phyloP scores from a whole-genome alignment of 1,140 invertebrate species.

The Oryzaephilus surinamensis region DNA sequence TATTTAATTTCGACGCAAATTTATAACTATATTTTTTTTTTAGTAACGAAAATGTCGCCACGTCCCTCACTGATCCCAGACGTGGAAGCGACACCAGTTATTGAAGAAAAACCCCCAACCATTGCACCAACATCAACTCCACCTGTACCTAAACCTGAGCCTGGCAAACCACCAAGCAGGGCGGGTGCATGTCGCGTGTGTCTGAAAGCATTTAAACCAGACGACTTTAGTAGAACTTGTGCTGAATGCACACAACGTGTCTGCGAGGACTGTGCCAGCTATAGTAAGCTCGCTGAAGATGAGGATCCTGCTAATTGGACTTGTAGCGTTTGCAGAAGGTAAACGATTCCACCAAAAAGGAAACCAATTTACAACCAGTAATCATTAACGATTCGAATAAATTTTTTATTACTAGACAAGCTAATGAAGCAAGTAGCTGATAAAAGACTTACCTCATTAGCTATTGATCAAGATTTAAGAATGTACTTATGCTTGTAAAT shows the following conservation, averaged over 20 bases:
- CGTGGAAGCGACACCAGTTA: constrained; percentile 25
- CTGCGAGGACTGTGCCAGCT: constrained; percentile 85
- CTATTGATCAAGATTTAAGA: no score
- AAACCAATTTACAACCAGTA: no score
- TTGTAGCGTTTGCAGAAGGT: constrained; percentile 34
- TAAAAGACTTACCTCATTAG: no score
- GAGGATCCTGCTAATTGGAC: constrained; percentile 47
- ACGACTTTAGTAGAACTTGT: constrained; percentile 74
- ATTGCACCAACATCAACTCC: constrained; percentile 36
- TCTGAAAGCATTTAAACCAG: constrained; percentile 73
- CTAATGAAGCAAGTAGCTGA: no score
- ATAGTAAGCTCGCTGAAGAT: constrained; percentile 70
- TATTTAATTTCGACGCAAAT: no score
- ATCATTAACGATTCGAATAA: no score
- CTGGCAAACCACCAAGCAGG: constrained; percentile 56
- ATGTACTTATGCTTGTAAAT: no score
- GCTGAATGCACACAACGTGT: constrained; percentile 79
- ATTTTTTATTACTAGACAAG: no score
- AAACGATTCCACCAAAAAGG: no score
- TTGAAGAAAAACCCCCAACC: constrained; percentile 24
- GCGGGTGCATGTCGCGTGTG: constrained; percentile 74
- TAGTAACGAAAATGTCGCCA: constrained; percentile 56
- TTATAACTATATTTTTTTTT: no score
- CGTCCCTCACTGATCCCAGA: constrained; percentile 45
- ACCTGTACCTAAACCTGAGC: constrained; percentile 44